A percentile compares a stretch with the other conserved stretches of the same genome.
Evolutionary conservation across 2,888 invertebrate genomes (phyloP).

Genomic region (Chalcosyrphus nemorum): DNA sequence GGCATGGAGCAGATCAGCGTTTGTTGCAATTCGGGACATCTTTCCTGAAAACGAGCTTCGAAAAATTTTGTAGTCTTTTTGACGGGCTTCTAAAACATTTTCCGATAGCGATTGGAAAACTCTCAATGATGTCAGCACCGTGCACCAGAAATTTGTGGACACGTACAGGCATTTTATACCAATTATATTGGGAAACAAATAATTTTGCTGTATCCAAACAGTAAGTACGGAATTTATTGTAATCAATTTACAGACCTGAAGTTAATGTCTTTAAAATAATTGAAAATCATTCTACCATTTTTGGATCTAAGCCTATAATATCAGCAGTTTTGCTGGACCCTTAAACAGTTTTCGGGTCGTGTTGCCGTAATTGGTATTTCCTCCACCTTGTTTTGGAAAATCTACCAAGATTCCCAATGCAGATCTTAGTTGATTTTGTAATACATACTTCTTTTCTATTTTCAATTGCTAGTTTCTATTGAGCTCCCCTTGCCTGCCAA

Average conservation of each 20-base stretch:
- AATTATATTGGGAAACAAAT: slow-evolving; percentile 6
- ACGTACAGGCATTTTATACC: slow-evolving; percentile 11
- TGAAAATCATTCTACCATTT: background rate
- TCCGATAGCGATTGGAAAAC: background rate
- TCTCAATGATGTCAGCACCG: background rate
- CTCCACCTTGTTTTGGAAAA: slow-evolving; percentile 9
- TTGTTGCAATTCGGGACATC: no score
- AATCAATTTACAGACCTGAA: background rate
- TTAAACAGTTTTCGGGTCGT: slow-evolving; percentile 15
- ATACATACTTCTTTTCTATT: background rate
- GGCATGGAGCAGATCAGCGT: no score
- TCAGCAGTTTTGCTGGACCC: background rate
- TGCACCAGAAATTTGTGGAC: slow-evolving; percentile 8
- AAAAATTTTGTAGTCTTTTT: background rate
- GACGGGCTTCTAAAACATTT: background rate
- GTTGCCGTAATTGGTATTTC: slow-evolving; percentile 27
- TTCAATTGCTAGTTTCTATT: background rate
- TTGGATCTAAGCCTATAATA: slow-evolving; percentile 9
- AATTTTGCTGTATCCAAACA: slow-evolving; percentile 10
- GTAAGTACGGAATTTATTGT: background rate
- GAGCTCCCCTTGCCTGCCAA: slow-evolving; percentile 14
- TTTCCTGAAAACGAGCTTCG: no score
- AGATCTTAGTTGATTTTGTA: slow-evolving; percentile 8
- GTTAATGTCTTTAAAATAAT: background rate
- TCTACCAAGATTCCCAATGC: slow-evolving; percentile 2